phyloP scores from a whole-genome alignment of 1,140 invertebrate species.

The Acromyrmex heyeri region DNA sequence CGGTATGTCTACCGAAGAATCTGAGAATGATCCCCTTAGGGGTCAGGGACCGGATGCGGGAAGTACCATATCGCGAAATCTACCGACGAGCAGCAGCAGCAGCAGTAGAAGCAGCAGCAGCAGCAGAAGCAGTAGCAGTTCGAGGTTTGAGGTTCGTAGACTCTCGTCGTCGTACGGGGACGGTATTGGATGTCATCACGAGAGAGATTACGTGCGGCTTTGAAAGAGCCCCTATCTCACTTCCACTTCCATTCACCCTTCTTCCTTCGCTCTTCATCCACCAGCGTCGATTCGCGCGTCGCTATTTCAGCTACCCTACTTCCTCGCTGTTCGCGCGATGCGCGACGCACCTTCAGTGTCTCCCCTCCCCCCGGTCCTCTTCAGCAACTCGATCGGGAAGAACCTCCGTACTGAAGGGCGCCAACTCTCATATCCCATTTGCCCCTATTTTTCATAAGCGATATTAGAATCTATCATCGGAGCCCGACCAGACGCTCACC shows the following conservation, averaged over 20 bases:
- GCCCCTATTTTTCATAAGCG: constrained; percentile 78
- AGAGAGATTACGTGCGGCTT: constrained; percentile 80
- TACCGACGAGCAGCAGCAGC: constrained; percentile 56
- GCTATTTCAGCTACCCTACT: constrained; percentile 68
- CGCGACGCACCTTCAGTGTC: constrained; percentile 43
- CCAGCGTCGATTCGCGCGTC: constrained; percentile 14
- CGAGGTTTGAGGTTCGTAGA: constrained; percentile 74
- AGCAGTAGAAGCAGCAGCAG: constrained; percentile 43
- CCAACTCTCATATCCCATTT: constrained; percentile 76
- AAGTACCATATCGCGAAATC: constrained; percentile 78
- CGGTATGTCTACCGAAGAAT: constrained; percentile 63
- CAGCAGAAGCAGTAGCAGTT: constrained; percentile 45
- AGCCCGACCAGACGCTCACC: constrained; percentile 52
- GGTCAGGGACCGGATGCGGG: constrained; percentile 62
- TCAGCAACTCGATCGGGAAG: constrained; percentile 5
- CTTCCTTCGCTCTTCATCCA: not conserved
- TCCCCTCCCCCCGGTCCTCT: not conserved
- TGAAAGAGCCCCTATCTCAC: constrained; percentile 70
- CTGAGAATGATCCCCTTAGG: constrained; percentile 70
- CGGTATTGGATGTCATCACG: constrained; percentile 80
- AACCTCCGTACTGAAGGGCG: constrained; percentile 68
- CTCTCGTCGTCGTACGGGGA: constrained; percentile 67
- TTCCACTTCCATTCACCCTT: constrained; percentile 43
- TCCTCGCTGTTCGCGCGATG: constrained; percentile 45
- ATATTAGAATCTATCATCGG: constrained; percentile 78